Evolutionary conservation across 2,888 invertebrate species (phyloP).

Genomic region (Coelinius sp.): DNA sequence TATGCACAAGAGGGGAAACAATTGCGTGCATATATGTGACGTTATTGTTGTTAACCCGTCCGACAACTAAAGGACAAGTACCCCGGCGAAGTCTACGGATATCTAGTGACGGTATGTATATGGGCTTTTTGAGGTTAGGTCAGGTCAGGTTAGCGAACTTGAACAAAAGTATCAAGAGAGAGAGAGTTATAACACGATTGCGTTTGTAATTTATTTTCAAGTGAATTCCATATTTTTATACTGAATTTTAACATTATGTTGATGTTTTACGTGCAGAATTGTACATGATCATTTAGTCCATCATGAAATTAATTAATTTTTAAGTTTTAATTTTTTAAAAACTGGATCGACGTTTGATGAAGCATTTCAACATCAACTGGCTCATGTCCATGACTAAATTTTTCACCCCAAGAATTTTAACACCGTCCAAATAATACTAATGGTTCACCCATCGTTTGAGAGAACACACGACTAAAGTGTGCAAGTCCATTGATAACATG

Average conservation of each 20-base stretch:
- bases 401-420: background rate
- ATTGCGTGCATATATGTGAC: slow-evolving; percentile 59
- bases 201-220: background rate
- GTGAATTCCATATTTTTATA: background rate
- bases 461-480: slow-evolving; percentile 2
- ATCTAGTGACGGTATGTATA: slow-evolving; percentile 3
- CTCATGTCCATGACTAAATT: background rate
- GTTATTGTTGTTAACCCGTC: background rate
- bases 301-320: background rate
- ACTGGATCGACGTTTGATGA: too few species aligned
- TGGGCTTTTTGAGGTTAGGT: slow-evolving; percentile 10
- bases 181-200: slow-evolving; percentile 48
- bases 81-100: slow-evolving; percentile 3
- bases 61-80: background rate
- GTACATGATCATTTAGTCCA: background rate
- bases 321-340: background rate
- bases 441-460: background rate
- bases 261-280: background rate
- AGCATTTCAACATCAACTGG: background rate
- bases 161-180: slow-evolving; percentile 61
- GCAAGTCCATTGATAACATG: slow-evolving; percentile 49
- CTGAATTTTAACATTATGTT: too few species aligned
- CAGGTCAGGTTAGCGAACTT: slow-evolving; percentile 15
- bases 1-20: slow-evolving; percentile 61
- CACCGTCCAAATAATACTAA: background rate